Conservation (phyloP, 2,113 vertebrate species). For the Turdus rufiventris region DNA sequence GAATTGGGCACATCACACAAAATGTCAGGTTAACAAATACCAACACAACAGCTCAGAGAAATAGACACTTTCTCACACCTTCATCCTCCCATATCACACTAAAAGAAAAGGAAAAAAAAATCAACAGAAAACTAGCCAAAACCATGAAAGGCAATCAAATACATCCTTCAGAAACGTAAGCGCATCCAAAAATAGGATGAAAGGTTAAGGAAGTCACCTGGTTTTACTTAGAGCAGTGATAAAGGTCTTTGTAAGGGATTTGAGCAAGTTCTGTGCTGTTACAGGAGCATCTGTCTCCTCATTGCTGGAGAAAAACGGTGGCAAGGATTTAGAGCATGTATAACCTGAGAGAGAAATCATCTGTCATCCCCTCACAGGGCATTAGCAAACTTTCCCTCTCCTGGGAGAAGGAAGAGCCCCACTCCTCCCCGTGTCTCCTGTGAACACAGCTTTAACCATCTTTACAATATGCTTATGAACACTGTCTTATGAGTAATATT, state of each 20-base stretch:
- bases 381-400: conserved; percentile 8
- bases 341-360: conserved; percentile 38
- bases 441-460: neutral
- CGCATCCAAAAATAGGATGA: conserved; percentile 30
- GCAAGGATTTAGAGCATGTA: neutral
- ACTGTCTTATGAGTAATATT: neutral
- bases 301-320: neutral
- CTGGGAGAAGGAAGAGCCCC: neutral
- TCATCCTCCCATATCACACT: neutral
- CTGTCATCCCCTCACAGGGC: neutral
- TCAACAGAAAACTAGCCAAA: conserved; percentile 4
- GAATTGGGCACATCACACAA: neutral
- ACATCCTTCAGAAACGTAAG: neutral
- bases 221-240: neutral
- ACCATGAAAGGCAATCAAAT: neutral
- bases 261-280: neutral
- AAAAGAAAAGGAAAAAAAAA: neutral
- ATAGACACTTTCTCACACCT: conserved; percentile 2
- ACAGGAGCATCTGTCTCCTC: conserved; percentile 19
- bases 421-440: neutral
- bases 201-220: neutral
- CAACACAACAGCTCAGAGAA: conserved; percentile 13
- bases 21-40: conserved; percentile 34
- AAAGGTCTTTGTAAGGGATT: conserved; percentile 5
- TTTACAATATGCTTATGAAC: neutral